These are phyloP conservation scores for Chirona hameri DNA, from an alignment of 2,888 invertebrate species.

Conservation along the genomic window DNA sequence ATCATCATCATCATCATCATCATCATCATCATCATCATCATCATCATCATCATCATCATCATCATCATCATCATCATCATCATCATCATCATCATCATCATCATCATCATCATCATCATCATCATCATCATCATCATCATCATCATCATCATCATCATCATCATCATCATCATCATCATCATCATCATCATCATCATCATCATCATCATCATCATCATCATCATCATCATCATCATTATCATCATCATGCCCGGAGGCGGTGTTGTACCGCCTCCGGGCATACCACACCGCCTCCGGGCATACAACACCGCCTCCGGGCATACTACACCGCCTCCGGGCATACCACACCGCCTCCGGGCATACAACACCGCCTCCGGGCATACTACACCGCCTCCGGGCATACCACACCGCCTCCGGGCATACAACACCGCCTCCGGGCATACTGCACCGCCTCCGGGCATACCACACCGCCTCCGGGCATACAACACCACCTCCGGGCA, in stretches of 20 bases:
- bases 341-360: too few species aligned
- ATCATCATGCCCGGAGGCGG: not conserved
- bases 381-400: too few species aligned
- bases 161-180: slow-evolving; percentile 22
- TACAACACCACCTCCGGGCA: too few species aligned
- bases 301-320: too few species aligned
- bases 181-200: slow-evolving; percentile 22
- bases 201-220: slow-evolving; percentile 22
- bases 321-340: too few species aligned
- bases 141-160: slow-evolving; percentile 22
- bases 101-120: slow-evolving; percentile 22
- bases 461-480: too few species aligned
- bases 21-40: slow-evolving; percentile 22
- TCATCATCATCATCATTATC: slow-evolving; percentile 22
- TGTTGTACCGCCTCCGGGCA: too few species aligned
- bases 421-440: too few species aligned
- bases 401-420: too few species aligned
- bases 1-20: slow-evolving; percentile 22
- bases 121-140: slow-evolving; percentile 22
- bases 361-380: too few species aligned
- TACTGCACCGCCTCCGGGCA: too few species aligned
- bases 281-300: too few species aligned
- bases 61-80: slow-evolving; percentile 22
- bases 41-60: slow-evolving; percentile 22
- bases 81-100: slow-evolving; percentile 22